These are phyloP conservation scores for Chloebia gouldiae DNA, from an alignment of 2,113 vertebrate species.

Conservation along the genomic window DNA sequence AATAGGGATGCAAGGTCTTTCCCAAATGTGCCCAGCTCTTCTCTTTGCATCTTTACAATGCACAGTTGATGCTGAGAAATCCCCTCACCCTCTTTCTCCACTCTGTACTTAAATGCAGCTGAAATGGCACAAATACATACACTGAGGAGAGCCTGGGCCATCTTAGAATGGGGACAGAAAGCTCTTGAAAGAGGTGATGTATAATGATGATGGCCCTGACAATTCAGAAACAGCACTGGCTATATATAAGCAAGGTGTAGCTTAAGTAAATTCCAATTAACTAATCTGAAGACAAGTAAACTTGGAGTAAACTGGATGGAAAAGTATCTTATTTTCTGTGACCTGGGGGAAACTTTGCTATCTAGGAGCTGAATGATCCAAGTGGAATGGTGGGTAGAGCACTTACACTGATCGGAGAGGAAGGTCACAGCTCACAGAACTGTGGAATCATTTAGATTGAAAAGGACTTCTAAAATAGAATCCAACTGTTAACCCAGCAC, in stretches of 20 bases:
- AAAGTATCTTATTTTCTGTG: not conserved
- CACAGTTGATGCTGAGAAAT: not conserved
- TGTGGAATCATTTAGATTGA: not conserved
- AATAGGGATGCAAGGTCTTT: not conserved
- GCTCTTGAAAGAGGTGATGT: not conserved
- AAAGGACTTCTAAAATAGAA: not conserved
- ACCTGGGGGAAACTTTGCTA: not conserved
- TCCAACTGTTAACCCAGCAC: not conserved
- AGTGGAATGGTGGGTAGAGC: not conserved
- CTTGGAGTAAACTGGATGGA: not conserved
- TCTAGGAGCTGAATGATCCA: not conserved
- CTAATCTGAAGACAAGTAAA: not conserved
- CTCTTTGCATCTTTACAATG: not conserved
- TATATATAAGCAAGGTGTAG: not conserved
- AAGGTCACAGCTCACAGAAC: not conserved
- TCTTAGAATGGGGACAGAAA: not conserved
- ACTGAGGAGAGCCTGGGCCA: not conserved
- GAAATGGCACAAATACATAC: not conserved
- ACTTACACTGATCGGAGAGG: fast-evolving
- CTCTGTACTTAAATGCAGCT: not conserved
- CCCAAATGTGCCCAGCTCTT: not conserved
- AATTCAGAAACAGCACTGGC: not conserved
- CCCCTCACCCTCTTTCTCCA: fast-evolving
- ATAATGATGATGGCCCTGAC: not conserved
- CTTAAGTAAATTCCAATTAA: not conserved